Percentiles rank a stretch among this genome's conserved stretches.
Conservation (phyloP, 2,113 vertebrate species). For the Psettodes erumei region DNA sequence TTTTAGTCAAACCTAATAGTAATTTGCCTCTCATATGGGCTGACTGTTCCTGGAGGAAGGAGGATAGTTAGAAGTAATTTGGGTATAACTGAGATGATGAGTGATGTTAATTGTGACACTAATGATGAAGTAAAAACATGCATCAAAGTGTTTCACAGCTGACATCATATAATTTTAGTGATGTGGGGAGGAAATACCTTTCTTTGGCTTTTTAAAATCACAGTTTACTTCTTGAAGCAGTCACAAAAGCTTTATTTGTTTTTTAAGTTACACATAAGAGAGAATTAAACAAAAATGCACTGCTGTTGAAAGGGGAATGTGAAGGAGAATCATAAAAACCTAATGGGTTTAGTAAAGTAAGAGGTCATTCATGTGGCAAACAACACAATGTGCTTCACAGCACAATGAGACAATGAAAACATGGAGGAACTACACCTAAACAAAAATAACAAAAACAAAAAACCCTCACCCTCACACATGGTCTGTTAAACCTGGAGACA, state of each 20-base stretch:
- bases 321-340: constrained; percentile 11
- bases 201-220: neutral
- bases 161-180: neutral
- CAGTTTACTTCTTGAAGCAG: neutral
- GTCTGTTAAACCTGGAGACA: too few relatives aligned
- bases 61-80: constrained; percentile 23
- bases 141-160: constrained; percentile 11
- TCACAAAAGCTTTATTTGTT: constrained; percentile 21
- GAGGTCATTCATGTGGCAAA: neutral
- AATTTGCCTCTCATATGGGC: constrained; percentile 48
- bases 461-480: too few relatives aligned
- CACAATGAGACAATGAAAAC: neutral
- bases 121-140: constrained; percentile 4
- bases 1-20: constrained; percentile 58
- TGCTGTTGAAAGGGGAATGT: constrained; percentile 2
- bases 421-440: too few relatives aligned
- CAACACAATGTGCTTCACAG: neutral
- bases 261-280: constrained; percentile 3
- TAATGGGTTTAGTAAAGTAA: neutral
- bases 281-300: constrained; percentile 12
- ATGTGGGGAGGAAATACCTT: constrained; percentile 15
- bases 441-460: too few relatives aligned
- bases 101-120: constrained; percentile 15
- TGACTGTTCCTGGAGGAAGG: constrained; percentile 6
- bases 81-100: constrained; percentile 1